Evolutionary conservation across 1,140 invertebrate species (phyloP).

Genomic region (Apis mellifera): DNA sequence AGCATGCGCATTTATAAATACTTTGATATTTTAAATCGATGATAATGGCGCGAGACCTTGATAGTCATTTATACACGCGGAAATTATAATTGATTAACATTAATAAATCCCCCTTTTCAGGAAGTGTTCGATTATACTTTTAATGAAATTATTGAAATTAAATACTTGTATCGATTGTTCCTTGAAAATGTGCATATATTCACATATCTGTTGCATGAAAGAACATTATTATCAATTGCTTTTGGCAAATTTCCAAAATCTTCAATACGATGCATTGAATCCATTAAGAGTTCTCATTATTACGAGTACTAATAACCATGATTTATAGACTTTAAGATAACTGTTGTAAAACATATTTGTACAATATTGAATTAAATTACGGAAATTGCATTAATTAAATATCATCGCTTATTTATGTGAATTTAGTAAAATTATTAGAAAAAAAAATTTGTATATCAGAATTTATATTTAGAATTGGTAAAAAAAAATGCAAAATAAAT

Average conservation of each 20-base stretch:
- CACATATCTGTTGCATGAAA: background rate
- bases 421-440: background rate
- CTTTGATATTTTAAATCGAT: conserved; percentile 55
- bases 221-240: background rate
- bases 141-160: background rate
- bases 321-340: conserved; percentile 1
- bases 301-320: background rate
- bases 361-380: background rate
- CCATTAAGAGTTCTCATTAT: background rate
- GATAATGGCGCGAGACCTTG: conserved; percentile 46
- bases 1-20: background rate
- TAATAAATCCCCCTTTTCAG: conserved; percentile 31
- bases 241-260: background rate
- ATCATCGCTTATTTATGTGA: no score
- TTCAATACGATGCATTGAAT: background rate
- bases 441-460: background rate
- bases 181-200: background rate
- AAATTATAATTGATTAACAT: conserved; percentile 32
- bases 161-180: rapidly evolving
- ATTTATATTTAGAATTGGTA: conserved; percentile 3
- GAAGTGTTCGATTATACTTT: conserved; percentile 33
- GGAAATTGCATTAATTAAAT: background rate
- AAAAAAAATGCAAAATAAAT: background rate
- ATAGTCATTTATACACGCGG: conserved; percentile 25
- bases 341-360: background rate